Evolutionary conservation across 2,888 invertebrate genomes (phyloP), one percentile per base, ranked within the genome.

Genomic region (Drosophila differens): DNA sequence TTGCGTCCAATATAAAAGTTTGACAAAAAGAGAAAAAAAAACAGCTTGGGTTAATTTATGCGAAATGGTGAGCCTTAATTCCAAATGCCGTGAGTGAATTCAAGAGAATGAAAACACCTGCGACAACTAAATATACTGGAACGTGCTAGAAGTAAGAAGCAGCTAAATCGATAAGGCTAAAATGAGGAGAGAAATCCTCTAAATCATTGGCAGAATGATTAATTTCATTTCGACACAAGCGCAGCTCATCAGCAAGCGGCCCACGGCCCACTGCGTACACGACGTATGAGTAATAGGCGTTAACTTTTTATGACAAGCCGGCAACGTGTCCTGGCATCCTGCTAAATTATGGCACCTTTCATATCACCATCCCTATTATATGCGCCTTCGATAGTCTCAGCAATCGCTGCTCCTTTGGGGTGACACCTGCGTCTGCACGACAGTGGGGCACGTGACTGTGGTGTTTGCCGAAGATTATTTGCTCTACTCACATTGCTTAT

Each of bases 281-380:
- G 70, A 64, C 73, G 81, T 75, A 69, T 89, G 68, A 76, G 75
- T 73, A 76, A 89, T 83, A 77, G 67, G 81, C 59, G 62, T 63
- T 71, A 79, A 79, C 75, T 82, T 83, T 79, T 80, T 81, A 83
- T 79, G 79, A 81, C 84, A 81, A 83, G 72, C 66, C 70, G 37
- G 54, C 70, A 52, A 57, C 53, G 54, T 66, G 62, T 35, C 44
- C 37, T 22, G 63, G 59, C 35, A 44, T 54, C 39, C n/a, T 44
- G 54, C 49, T 64, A 73, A 87, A 82, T 76, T 79, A 82, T 70
- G 70, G 60, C 79, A 44, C 47, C 54, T 28, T 58, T 30, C 52
- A 35, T 33, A 28, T 62, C 52, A 53, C 57, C 64, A 16, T 35
- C 51, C 41, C 47, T 70, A 67, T 69, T 63, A 67, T 58, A 47